phyloP scores from a whole-genome alignment of 1,140 invertebrate species.

The Polypedilum pembai region DNA sequence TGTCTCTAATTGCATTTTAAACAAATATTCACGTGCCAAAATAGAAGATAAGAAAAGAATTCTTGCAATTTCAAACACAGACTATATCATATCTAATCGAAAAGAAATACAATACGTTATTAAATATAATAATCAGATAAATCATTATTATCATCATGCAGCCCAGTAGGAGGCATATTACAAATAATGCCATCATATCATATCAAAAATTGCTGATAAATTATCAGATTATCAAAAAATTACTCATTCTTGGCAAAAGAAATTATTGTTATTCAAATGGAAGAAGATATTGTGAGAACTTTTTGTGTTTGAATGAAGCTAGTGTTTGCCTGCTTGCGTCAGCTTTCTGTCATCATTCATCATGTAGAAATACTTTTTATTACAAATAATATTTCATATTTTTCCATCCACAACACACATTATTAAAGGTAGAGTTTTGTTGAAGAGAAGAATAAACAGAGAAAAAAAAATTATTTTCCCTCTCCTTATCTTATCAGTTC shows the following conservation, averaged over 20 bases:
- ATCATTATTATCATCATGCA: conserved; percentile 1
- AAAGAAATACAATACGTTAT: background rate
- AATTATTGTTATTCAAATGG: too few relatives aligned
- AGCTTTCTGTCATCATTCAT: background rate
- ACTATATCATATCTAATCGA: conserved; percentile 6
- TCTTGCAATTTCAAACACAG: too few relatives aligned
- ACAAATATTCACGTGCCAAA: background rate
- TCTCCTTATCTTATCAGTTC: conserved; percentile 21
- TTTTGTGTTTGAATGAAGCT: too few relatives aligned
- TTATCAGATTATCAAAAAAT: conserved; percentile 22
- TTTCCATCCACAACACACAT: background rate
- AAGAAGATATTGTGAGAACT: too few relatives aligned
- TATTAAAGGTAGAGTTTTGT: background rate
- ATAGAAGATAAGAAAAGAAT: too few relatives aligned
- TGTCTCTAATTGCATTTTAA: too few relatives aligned
- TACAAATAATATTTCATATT: background rate
- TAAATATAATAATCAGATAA: background rate
- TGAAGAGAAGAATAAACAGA: conserved; percentile 20
- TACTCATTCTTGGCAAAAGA: too few relatives aligned
- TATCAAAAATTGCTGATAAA: background rate
- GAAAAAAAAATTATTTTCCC: background rate
- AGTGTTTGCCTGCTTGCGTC: too few relatives aligned
- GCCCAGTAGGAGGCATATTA: too few relatives aligned
- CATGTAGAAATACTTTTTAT: background rate
- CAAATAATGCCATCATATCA: background rate